Conservation (phyloP, 2,797 vertebrate species). For the Silurus aristotelis region DNA sequence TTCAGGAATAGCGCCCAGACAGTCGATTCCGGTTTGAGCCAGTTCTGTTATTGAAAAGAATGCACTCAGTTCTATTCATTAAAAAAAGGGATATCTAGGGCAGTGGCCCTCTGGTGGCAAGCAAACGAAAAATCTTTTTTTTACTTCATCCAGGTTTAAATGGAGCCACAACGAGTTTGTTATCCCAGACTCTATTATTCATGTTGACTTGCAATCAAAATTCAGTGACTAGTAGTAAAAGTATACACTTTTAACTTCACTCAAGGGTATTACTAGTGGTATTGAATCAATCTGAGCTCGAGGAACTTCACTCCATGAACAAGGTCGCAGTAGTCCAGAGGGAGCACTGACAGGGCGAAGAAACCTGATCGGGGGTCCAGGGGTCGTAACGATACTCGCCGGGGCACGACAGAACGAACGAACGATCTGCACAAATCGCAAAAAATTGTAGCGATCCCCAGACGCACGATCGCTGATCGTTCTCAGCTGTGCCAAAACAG, state of each 20-base stretch:
- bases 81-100: slow-evolving; percentile 23
- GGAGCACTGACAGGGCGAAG: neutral
- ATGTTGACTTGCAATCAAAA: slow-evolving; percentile 62
- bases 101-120: slow-evolving; percentile 58
- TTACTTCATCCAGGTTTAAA: neutral
- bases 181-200: neutral
- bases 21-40: neutral
- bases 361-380: slow-evolving; percentile 21
- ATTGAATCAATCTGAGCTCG: slow-evolving; percentile 60
- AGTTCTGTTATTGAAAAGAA: neutral
- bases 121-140: slow-evolving; percentile 18
- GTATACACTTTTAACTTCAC: slow-evolving; percentile 74
- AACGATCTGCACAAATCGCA: slow-evolving; percentile 35
- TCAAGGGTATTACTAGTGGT: slow-evolving; percentile 64
- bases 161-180: neutral
- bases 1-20: neutral
- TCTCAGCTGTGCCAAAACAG: slow-evolving; percentile 41
- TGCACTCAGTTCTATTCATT: neutral
- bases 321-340: slow-evolving; percentile 60
- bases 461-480: slow-evolving; percentile 37
- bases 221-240: slow-evolving; percentile 60
- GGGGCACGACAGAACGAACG: slow-evolving; percentile 33
- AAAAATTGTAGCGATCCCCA: slow-evolving; percentile 45
- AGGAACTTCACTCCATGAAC: slow-evolving; percentile 60
- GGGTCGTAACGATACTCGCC: slow-evolving; percentile 38